These are phyloP conservation scores for Octodon degus DNA, from an alignment of 2,113 vertebrate genomes.

Conservation along the genomic window DNA sequence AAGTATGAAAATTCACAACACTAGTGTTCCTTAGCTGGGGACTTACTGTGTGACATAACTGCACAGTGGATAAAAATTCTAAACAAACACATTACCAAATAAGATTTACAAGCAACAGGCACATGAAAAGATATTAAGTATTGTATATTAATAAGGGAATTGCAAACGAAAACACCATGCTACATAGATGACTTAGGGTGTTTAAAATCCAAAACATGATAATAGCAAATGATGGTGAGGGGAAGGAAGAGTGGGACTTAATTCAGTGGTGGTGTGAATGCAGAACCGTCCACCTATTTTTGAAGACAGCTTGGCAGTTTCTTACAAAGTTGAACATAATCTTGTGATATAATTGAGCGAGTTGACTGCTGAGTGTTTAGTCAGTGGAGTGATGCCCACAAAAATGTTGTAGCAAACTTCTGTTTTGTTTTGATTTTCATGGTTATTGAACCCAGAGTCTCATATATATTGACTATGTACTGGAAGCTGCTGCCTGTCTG, in stretches of 20 bases:
- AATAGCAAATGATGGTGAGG: neutral
- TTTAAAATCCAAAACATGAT: neutral
- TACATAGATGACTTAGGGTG: neutral
- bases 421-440: neutral
- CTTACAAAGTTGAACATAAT: neutral
- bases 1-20: neutral
- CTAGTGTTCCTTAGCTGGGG: neutral
- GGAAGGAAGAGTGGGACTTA: neutral
- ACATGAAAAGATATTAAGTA: neutral
- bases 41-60: neutral
- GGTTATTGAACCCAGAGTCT: neutral
- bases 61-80: neutral
- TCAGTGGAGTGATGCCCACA: neutral
- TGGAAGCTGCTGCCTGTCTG: rapidly evolving
- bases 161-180: neutral
- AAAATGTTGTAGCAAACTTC: neutral
- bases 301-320: neutral
- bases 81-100: neutral
- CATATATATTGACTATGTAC: neutral
- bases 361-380: neutral
- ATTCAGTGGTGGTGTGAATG: neutral
- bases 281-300: neutral
- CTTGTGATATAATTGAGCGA: neutral
- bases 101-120: neutral
- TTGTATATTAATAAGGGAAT: neutral